A percentile compares a stretch with the other conserved stretches of the same genome.
These are phyloP conservation scores for Ormyrus rosae DNA, from an alignment of 2,888 invertebrate species.

Conservation along the genomic window DNA sequence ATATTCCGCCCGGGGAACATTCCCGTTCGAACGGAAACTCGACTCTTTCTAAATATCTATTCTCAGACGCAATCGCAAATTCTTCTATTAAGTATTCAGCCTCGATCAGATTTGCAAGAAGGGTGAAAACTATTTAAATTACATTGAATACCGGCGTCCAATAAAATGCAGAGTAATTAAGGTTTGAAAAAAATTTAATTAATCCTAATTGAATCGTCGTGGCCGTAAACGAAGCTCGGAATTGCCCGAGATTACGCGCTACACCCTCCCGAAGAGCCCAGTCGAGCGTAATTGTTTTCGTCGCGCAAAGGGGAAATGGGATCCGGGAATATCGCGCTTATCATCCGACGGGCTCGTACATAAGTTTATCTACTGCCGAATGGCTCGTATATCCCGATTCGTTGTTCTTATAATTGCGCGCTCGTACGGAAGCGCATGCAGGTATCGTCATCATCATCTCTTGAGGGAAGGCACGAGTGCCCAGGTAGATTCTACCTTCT, in stretches of 20 bases:
- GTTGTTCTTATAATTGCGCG: slow-evolving; percentile 20
- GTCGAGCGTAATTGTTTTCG: slow-evolving; percentile 41
- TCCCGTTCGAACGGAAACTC: too few species aligned
- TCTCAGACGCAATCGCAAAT: too few species aligned
- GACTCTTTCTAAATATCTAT: too few species aligned
- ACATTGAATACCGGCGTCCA: neutral
- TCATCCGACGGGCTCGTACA: slow-evolving; percentile 1
- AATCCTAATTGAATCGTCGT: slow-evolving; percentile 44
- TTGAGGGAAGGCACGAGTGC: neutral
- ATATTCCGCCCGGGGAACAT: too few species aligned
- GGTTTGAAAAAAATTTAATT: slow-evolving; percentile 25
- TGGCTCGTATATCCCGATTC: slow-evolving; percentile 6
- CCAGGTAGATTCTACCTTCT: neutral
- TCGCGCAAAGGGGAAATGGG: slow-evolving; percentile 49
- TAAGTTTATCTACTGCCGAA: slow-evolving; percentile 30
- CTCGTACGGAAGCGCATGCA: neutral
- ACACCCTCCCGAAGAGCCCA: neutral
- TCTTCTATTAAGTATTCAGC: too few species aligned
- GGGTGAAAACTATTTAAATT: neutral
- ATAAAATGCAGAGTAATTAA: slow-evolving; percentile 17
- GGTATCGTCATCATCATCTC: neutral
- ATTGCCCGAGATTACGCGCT: slow-evolving; percentile 28
- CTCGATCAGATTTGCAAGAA: too few species aligned
- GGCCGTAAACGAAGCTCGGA: neutral
- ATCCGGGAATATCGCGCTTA: slow-evolving; percentile 52